Conservation (phyloP, 2,888 invertebrate species). For the Diploptera punctata region DNA sequence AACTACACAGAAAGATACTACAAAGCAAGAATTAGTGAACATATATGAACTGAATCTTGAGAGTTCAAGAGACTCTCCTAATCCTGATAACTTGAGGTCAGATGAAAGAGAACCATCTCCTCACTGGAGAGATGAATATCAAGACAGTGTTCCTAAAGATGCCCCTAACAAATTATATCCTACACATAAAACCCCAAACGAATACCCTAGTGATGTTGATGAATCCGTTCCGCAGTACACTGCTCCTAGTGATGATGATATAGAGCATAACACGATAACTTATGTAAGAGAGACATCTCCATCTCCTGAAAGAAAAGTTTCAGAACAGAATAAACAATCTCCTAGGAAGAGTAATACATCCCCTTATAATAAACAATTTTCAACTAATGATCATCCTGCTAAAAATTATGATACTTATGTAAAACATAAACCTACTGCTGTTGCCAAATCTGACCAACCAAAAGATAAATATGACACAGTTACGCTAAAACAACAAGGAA, state of each 20-base stretch:
- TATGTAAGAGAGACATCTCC: constrained; percentile 18
- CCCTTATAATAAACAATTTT: background rate
- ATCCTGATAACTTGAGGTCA: background rate
- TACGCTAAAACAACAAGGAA: background rate
- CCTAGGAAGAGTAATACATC: background rate
- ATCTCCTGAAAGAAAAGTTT: constrained; percentile 8
- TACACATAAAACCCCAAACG: background rate
- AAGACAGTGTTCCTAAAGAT: too few relatives aligned
- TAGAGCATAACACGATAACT: background rate
- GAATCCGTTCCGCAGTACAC: background rate
- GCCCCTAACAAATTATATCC: too few relatives aligned
- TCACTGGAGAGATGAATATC: too few relatives aligned
- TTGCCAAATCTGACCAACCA: background rate
- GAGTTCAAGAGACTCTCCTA: background rate
- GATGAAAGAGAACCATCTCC: background rate
- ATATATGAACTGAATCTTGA: background rate
- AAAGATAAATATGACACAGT: background rate
- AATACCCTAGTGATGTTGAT: background rate
- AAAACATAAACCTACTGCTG: constrained; percentile 16
- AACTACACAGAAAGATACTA: background rate
- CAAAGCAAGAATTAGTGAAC: background rate
- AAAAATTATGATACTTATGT: constrained; percentile 31
- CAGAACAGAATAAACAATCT: background rate
- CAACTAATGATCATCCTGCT: background rate
- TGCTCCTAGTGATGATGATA: background rate